A percentile compares a stretch with the other conserved stretches of the same genome.
phyloP scores from a whole-genome alignment of 2,113 vertebrate species.

The Ranitomeya imitator region DNA sequence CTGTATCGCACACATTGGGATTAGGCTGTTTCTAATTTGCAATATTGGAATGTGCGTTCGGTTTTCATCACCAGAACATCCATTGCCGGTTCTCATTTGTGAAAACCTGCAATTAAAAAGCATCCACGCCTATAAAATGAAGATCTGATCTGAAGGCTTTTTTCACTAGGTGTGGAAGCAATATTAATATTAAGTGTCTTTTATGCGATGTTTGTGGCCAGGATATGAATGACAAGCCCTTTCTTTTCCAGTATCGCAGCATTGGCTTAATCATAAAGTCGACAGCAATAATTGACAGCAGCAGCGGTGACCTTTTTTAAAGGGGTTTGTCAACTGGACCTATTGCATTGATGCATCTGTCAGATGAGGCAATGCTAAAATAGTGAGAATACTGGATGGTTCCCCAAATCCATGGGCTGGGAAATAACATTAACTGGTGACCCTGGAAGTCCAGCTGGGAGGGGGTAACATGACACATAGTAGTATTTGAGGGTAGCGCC shows the following conservation, averaged over 20 bases:
- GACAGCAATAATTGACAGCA: neutral
- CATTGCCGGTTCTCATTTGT: neutral
- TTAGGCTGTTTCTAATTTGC: slow-evolving; percentile 3
- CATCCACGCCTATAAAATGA: neutral
- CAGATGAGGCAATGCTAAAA: no score
- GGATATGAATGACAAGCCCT: neutral
- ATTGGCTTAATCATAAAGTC: neutral
- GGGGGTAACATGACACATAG: no score
- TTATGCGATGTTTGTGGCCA: no score
- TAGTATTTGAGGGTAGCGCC: no score
- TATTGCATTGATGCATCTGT: no score
- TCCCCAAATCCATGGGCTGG: no score
- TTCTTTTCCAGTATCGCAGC: neutral
- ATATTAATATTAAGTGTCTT: no score
- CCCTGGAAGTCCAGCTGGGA: no score
- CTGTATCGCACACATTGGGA: neutral
- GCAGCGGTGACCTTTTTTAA: no score
- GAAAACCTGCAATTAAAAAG: neutral
- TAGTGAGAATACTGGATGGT: no score
- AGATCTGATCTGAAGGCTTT: neutral
- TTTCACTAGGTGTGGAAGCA: neutral
- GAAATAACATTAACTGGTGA: no score
- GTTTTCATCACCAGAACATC: neutral
- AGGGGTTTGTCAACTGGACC: no score
- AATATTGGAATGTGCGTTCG: neutral